A percentile compares a stretch with the other conserved stretches of the same genome.
Evolutionary conservation across 2,888 invertebrate species (phyloP).

Genomic region (Euproctis similis): DNA sequence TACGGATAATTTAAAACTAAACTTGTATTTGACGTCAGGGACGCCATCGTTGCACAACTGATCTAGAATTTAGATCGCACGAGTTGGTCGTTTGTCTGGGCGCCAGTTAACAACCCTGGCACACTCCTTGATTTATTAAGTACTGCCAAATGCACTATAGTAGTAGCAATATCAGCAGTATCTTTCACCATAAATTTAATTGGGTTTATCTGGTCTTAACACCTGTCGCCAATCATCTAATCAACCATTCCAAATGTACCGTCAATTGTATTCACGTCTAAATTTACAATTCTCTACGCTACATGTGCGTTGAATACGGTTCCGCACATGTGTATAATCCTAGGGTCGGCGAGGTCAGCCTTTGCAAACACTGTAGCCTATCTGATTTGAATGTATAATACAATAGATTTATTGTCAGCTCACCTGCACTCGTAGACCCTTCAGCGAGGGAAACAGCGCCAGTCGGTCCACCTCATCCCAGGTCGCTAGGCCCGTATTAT

Average conservation of each 20-base stretch:
- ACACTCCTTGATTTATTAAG: constrained; percentile 14
- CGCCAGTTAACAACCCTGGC: constrained; percentile 23
- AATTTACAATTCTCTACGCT: constrained; percentile 11
- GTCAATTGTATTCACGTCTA: constrained; percentile 1
- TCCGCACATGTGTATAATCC: constrained; percentile 34
- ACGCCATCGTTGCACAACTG: constrained; percentile 10
- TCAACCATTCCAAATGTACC: too few species aligned
- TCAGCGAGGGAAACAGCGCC: constrained; percentile 86
- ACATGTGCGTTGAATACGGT: constrained; percentile 19
- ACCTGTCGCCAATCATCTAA: too few species aligned
- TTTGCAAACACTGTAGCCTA: constrained; percentile 21
- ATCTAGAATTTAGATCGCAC: constrained; percentile 19
- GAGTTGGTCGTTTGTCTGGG: constrained; percentile 16
- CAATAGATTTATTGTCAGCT: constrained; percentile 26
- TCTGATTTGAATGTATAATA: constrained; percentile 16
- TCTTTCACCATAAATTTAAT: too few species aligned
- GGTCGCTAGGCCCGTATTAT: constrained; percentile 86
- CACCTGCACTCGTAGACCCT: constrained; percentile 89
- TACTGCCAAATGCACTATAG: constrained; percentile 23
- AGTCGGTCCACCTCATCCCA: constrained; percentile 94
- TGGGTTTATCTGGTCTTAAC: too few species aligned
- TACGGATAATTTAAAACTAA: constrained; percentile 27
- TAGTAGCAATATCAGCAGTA: too few species aligned
- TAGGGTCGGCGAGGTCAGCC: constrained; percentile 26
- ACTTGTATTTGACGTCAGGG: constrained; percentile 11